A percentile compares a stretch with the other conserved stretches of the same genome.
Conservation (phyloP, 92 coral and sea anemone genomes). For the Siderastrea siderea region DNA sequence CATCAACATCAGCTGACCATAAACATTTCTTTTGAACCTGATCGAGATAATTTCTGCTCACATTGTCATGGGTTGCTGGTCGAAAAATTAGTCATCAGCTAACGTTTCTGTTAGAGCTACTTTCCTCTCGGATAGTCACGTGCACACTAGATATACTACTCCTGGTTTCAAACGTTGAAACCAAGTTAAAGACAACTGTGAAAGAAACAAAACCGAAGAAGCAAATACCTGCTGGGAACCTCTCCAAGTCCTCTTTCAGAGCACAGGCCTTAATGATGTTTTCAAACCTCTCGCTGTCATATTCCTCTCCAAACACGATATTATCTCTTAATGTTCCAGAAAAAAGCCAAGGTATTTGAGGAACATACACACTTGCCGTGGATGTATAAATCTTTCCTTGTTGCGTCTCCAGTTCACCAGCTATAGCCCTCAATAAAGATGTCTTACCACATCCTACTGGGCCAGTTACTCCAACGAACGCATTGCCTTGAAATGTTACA, state of each 20-base stretch:
- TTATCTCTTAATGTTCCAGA: conserved; percentile 49
- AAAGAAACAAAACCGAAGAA: too few species aligned
- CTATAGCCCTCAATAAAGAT: conserved; percentile 19
- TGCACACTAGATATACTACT: too few species aligned
- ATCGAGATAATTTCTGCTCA: too few species aligned
- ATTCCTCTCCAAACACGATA: conserved; percentile 21
- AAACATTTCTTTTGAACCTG: too few species aligned
- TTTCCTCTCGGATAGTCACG: too few species aligned
- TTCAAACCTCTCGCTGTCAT: background rate
- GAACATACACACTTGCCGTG: conserved; percentile 4
- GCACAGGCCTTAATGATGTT: conserved; percentile 28
- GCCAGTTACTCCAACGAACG: conserved; percentile 37
- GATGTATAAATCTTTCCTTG: conserved; percentile 5
- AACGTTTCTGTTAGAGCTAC: too few species aligned
- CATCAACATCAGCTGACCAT: too few species aligned
- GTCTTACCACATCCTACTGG: conserved; percentile 50
- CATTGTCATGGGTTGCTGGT: too few species aligned
- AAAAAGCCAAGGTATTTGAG: conserved; percentile 54
- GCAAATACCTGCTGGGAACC: background rate
- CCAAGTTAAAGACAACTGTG: too few species aligned
- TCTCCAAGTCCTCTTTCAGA: conserved; percentile 37
- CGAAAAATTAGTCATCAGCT: too few species aligned
- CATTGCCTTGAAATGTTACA: conserved; percentile 16
- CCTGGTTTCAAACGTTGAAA: too few species aligned
- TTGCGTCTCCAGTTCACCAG: conserved; percentile 28